These are phyloP conservation scores for Hylaeus volcanicus DNA, from an alignment of 1,140 invertebrate species.

Conservation along the genomic window DNA sequence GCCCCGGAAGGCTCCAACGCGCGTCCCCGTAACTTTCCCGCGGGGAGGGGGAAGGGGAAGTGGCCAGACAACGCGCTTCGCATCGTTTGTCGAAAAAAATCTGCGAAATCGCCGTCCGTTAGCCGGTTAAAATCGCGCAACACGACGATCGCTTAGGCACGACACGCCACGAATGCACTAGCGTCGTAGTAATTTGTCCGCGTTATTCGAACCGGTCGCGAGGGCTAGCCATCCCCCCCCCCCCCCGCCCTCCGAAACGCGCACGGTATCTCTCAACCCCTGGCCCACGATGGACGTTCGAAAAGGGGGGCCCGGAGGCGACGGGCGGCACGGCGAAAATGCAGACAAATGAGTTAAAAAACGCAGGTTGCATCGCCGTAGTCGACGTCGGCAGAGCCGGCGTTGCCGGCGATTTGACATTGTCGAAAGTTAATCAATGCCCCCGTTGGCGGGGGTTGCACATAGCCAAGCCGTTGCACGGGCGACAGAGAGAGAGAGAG, in stretches of 20 bases:
- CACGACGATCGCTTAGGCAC: constrained; percentile 63
- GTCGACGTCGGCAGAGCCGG: constrained; percentile 56
- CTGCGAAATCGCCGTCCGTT: constrained; percentile 64
- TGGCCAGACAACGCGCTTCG: neutral
- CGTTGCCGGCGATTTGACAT: constrained; percentile 78
- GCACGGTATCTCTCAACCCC: constrained; percentile 18
- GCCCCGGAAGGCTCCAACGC: too few species aligned
- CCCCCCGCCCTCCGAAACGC: neutral
- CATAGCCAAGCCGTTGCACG: constrained; percentile 19
- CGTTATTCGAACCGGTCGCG: constrained; percentile 74
- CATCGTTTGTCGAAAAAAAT: constrained; percentile 58
- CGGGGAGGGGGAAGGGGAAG: neutral
- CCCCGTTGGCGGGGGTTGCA: constrained; percentile 36
- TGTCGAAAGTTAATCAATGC: constrained; percentile 81
- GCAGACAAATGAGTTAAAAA: constrained; percentile 76
- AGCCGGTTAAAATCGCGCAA: constrained; percentile 59
- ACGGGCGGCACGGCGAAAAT: constrained; percentile 57
- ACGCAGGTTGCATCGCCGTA: constrained; percentile 68
- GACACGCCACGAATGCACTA: constrained; percentile 64
- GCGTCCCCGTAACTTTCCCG: constrained; percentile 28
- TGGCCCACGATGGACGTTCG: constrained; percentile 13
- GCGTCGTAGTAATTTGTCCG: constrained; percentile 74
- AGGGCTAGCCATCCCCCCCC: constrained; percentile 17
- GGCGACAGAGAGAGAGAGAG: neutral
- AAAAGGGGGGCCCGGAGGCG: constrained; percentile 38